A percentile compares a stretch with the other conserved stretches of the same genome.
These are phyloP conservation scores for Myotis daubentonii DNA, from an alignment of 2,797 vertebrate species.

Conservation along the genomic window DNA sequence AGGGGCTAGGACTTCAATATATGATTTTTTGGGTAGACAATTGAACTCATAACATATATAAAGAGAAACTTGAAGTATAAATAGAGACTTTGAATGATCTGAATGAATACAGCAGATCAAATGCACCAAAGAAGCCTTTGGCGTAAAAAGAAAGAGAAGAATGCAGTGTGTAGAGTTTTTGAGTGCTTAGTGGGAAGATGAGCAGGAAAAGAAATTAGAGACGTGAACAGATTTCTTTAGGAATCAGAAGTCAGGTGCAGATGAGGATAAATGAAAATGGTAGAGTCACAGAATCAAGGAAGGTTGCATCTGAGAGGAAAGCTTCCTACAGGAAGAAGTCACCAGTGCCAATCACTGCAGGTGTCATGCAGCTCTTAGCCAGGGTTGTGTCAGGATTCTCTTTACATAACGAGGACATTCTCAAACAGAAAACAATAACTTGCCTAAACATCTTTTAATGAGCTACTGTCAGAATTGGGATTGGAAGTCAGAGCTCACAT, in stretches of 20 bases:
- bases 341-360: conserved; percentile 34
- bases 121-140: neutral
- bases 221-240: neutral
- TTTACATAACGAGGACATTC: conserved; percentile 60
- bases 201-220: neutral
- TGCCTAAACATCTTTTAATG: conserved; percentile 60
- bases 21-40: neutral
- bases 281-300: neutral
- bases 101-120: neutral
- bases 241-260: neutral
- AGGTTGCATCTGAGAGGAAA: neutral
- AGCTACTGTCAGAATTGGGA: conserved; percentile 56
- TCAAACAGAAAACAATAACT: conserved; percentile 69
- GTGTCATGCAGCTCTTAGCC: neutral
- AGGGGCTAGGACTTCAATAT: neutral
- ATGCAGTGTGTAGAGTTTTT: neutral
- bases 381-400: conserved; percentile 51
- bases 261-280: neutral
- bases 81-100: neutral
- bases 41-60: neutral
- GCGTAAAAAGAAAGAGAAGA: neutral
- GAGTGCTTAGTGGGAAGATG: neutral
- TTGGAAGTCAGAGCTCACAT: conserved; percentile 68
- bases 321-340: neutral
- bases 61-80: neutral